Evolutionary conservation across 1,140 invertebrate genomes (phyloP), one percentile per base, ranked within the genome.

Genomic region (Drosophila nannoptera): DNA sequence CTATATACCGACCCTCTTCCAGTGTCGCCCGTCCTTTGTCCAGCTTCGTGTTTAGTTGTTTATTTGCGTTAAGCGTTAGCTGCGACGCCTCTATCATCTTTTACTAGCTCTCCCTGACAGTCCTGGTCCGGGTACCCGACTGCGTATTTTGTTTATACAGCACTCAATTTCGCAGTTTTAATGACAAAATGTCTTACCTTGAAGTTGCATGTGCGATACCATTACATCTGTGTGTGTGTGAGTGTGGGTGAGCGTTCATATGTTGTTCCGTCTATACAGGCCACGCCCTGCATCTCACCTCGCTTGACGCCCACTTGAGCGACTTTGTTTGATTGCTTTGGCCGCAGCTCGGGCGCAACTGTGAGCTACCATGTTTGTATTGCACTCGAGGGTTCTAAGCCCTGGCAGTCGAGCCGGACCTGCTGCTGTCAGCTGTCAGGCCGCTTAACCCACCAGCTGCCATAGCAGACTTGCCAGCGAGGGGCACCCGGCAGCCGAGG

Each of bases 151-250:
- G 78, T 82, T 82, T 82, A 82, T 82, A 70, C 54, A 82, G 74
- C 78, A 82, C 78, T 82, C 78, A 81, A 82, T 82, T 82, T 82
- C 78, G 78, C 78, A 82, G 78, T 82, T 82, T 82, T 82, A 82
- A 82, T 82, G 78, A 82, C 78, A 82, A 82, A 82, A 75, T 82
- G 78, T 82, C 78, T 82, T 82, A 82, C 78, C 78, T 82, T 77
- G 70, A 82, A 81, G 80, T 80, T 80, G 77, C 77, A 80, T 72
- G 77, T 62, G 69, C 72, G 36, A 43, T 63, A 78, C 56, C 59
- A 62, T 73, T 81, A 81, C 73, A 81, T 73, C 69, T 81, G 69
- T 68, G 50, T 49, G 32, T 73, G 42, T 58, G 53, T 40, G 46
- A 52, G 33, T 50, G 45, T 35, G 70, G 76, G 64, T 63, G 43